A percentile compares a stretch with the other conserved stretches of the same genome.
These are phyloP conservation scores for Acanthopagrus latus DNA, from an alignment of 2,797 vertebrate species.

Conservation along the genomic window DNA sequence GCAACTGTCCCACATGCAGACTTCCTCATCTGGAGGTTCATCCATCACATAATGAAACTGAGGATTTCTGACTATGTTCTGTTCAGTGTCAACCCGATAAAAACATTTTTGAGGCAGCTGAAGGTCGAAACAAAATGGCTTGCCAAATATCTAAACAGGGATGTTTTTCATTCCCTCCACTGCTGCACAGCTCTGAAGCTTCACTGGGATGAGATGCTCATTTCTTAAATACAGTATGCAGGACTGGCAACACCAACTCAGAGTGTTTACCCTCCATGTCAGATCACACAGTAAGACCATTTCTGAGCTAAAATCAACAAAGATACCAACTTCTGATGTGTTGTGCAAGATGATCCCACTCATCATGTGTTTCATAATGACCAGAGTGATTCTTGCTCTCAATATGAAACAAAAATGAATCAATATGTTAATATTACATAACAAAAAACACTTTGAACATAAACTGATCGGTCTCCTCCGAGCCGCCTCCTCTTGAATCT, in stretches of 20 bases:
- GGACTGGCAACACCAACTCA: not conserved
- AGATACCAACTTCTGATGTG: not conserved
- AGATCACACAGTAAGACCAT: not conserved
- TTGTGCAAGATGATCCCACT: not conserved
- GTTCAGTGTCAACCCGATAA: constrained; percentile 31
- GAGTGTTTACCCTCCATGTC: not conserved
- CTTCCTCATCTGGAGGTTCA: not conserved
- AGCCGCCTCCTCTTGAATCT: not conserved
- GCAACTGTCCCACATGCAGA: not conserved
- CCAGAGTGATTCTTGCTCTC: too few species aligned
- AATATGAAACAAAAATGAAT: constrained; percentile 8
- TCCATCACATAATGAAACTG: constrained; percentile 3
- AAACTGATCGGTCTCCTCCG: not conserved
- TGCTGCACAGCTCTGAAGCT: not conserved
- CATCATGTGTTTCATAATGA: not conserved
- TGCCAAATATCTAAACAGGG: not conserved
- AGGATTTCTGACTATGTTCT: constrained; percentile 5
- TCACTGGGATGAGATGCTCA: not conserved
- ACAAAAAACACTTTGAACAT: not conserved
- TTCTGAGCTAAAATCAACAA: not conserved
- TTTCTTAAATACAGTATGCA: constrained; percentile 21
- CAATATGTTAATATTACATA: not conserved
- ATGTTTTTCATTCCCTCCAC: constrained; percentile 24
- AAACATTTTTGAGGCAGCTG: constrained; percentile 20
- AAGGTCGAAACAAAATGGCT: constrained; percentile 17